Evolutionary conservation across 2,113 vertebrate species (phyloP).

Genomic region (Osmerus eperlanus): DNA sequence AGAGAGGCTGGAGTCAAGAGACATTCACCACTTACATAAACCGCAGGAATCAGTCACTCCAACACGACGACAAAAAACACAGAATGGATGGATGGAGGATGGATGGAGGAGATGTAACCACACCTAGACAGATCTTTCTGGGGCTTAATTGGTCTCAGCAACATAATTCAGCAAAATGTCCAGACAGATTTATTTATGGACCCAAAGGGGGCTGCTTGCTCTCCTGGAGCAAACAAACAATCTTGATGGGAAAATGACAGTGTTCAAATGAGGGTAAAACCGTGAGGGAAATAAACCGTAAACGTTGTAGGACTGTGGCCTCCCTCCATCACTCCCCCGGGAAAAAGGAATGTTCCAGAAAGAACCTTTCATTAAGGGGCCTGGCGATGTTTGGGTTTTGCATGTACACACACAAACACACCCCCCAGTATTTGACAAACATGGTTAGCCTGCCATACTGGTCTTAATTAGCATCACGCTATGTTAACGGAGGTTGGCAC

Average conservation of each 20-base stretch:
- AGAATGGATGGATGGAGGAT: too few species aligned
- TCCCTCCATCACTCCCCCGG: constrained; percentile 42
- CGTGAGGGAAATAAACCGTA: constrained; percentile 44
- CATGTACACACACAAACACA: constrained; percentile 31
- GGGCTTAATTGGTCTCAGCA: constrained; percentile 27
- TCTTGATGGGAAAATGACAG: constrained; percentile 60
- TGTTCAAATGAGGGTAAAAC: constrained; percentile 28
- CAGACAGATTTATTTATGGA: constrained; percentile 54
- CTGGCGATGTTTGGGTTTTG: constrained; percentile 50
- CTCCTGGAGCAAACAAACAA: constrained; percentile 54
- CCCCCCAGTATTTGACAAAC: constrained; percentile 59
- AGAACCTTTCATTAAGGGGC: constrained; percentile 48
- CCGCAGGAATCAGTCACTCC: too few species aligned
- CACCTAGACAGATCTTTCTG: too few species aligned
- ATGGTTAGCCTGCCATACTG: constrained; percentile 49
- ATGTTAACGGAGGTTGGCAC: constrained; percentile 41
- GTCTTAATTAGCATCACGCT: constrained; percentile 61
- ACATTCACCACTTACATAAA: too few species aligned
- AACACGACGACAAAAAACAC: too few species aligned
- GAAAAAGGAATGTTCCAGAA: constrained; percentile 21
- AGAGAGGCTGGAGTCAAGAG: not conserved
- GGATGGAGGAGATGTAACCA: too few species aligned
- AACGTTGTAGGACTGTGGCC: constrained; percentile 9
- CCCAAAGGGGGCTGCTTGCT: constrained; percentile 41
- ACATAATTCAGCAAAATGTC: constrained; percentile 48